phyloP scores from a whole-genome alignment of 2,113 vertebrate species.

The Trochalopteron elliotii region DNA sequence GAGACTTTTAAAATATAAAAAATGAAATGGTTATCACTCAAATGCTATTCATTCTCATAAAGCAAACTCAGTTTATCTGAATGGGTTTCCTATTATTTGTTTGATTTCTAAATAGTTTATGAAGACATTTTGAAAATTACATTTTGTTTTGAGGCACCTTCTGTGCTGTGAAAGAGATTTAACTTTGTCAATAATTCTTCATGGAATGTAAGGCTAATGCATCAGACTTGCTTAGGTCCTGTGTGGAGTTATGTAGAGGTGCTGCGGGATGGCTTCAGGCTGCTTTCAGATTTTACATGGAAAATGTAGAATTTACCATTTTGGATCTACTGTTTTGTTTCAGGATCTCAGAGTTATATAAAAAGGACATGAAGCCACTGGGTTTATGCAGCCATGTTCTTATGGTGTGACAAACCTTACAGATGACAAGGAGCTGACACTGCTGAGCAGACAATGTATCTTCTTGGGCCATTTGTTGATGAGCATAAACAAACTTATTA shows the following conservation, averaged over 20 bases:
- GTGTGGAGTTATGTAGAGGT: background rate
- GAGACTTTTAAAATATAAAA: background rate
- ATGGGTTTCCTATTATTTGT: background rate
- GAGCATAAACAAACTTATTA: background rate
- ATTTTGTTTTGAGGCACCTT: background rate
- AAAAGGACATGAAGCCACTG: background rate
- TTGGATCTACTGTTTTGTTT: background rate
- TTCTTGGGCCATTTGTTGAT: background rate
- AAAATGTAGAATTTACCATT: background rate
- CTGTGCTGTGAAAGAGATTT: background rate
- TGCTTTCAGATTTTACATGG: background rate
- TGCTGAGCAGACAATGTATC: background rate
- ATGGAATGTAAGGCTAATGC: background rate
- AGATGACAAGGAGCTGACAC: background rate
- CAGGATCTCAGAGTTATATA: background rate
- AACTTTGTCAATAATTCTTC: background rate
- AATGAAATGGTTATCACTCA: background rate
- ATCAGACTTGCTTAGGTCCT: background rate
- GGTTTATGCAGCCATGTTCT: background rate
- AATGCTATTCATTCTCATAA: background rate
- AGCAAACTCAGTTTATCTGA: background rate
- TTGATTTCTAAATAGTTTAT: background rate
- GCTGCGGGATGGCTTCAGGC: background rate
- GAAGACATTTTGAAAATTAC: background rate
- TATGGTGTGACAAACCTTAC: background rate